Conservation (phyloP, 2,888 invertebrate species). For the Arrhopalites spinosus region DNA sequence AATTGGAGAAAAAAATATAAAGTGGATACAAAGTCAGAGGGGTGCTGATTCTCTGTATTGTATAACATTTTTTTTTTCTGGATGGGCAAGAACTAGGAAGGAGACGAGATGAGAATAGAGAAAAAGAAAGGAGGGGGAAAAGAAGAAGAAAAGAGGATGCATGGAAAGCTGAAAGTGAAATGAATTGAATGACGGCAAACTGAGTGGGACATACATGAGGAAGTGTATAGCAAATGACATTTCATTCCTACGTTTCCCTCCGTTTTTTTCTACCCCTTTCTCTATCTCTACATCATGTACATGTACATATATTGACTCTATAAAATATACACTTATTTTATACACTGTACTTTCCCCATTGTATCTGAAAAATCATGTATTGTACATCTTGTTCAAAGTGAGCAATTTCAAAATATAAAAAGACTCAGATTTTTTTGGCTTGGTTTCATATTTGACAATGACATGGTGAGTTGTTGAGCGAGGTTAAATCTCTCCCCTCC, state of each 20-base stretch:
- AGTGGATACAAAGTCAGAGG: no score
- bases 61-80: no score
- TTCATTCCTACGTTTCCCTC: neutral
- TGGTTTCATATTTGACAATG: slow-evolving; percentile 2
- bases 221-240: neutral
- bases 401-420: neutral
- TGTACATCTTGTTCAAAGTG: neutral
- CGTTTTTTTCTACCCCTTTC: neutral
- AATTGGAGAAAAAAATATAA: no score
- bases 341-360: neutral
- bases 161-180: neutral
- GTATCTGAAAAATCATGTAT: neutral
- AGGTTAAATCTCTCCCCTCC: slow-evolving; percentile 12
- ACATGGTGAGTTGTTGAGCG: neutral
- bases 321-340: neutral
- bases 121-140: neutral
- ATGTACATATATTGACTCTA: neutral
- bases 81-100: no score
- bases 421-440: neutral
- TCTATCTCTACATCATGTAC: neutral
- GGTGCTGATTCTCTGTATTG: no score
- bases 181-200: neutral
- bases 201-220: neutral
- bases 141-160: neutral
- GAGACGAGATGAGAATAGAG: neutral